phyloP scores from a whole-genome alignment of 2,888 invertebrate genomes.

The Troglohyphantes excavatus region DNA sequence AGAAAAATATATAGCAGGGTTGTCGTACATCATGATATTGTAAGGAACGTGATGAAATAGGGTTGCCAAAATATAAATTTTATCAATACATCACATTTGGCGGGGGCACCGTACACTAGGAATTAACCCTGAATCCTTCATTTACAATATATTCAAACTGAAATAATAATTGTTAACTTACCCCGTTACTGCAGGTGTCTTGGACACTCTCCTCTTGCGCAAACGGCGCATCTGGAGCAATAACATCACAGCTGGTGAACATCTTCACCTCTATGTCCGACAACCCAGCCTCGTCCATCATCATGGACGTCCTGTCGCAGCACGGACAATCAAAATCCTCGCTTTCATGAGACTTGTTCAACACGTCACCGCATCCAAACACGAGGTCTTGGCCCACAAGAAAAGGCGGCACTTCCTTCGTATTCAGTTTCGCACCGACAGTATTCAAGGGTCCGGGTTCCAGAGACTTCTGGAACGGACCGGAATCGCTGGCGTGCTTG shows the following conservation, averaged over 20 bases:
- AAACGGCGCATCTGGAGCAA: constrained; percentile 1
- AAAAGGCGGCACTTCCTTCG: neutral
- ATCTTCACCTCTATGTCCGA: constrained; percentile 59
- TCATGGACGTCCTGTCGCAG: constrained; percentile 49
- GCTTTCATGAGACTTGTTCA: constrained; percentile 59
- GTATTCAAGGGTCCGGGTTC: neutral
- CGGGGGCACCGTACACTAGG: no score
- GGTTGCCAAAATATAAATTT: no score
- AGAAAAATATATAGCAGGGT: no score
- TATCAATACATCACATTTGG: no score
- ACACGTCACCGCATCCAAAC: neutral
- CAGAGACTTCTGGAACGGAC: neutral
- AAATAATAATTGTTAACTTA: no score
- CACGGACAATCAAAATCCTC: constrained; percentile 74
- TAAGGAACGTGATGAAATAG: no score
- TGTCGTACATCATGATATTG: no score
- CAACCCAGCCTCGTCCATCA: constrained; percentile 41
- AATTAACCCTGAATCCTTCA: no score
- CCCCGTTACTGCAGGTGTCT: constrained; percentile 40
- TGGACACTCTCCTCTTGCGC: neutral
- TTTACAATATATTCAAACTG: no score
- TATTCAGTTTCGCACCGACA: neutral
- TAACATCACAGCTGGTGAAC: constrained; percentile 67
- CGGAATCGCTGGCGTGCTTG: constrained; percentile 8
- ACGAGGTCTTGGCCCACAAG: neutral